Evolutionary conservation across 1,140 invertebrate genomes (phyloP).

Genomic region (Aleiodes sp.): DNA sequence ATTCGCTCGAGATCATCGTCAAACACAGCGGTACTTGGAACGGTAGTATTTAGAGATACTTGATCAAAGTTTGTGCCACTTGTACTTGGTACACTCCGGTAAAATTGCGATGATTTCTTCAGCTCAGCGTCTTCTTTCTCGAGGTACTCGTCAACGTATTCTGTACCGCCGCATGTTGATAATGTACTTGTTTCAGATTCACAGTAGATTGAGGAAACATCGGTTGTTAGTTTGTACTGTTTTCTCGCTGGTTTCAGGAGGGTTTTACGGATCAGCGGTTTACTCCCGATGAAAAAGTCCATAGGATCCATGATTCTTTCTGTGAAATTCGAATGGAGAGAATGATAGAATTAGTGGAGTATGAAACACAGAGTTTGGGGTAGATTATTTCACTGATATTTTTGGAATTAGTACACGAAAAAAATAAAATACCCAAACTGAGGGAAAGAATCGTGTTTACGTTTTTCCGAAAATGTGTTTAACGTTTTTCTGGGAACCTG

Average conservation of each 20-base stretch:
- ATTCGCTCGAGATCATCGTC: constrained; percentile 46
- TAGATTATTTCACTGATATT: no score
- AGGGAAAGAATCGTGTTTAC: no score
- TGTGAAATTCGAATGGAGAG: neutral
- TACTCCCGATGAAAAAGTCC: constrained; percentile 20
- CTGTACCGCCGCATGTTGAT: constrained; percentile 33
- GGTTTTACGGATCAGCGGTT: neutral
- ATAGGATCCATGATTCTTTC: constrained; percentile 21
- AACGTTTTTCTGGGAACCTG: no score
- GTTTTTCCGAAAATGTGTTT: no score
- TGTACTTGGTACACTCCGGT: no score
- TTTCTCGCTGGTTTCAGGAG: neutral
- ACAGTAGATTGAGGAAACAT: neutral
- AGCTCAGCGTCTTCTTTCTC: constrained; percentile 51
- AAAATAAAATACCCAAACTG: no score
- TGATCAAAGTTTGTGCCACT: no score
- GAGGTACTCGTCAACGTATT: constrained; percentile 50
- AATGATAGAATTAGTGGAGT: no score
- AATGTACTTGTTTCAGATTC: neutral
- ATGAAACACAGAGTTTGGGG: no score
- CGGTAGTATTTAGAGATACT: constrained; percentile 50
- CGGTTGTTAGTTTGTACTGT: neutral
- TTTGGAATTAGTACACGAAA: no score
- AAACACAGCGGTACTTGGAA: constrained; percentile 28
- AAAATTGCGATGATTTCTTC: no score